Evolutionary conservation across 2,797 vertebrate species (phyloP).

Genomic region (Crypturellus tataupa): DNA sequence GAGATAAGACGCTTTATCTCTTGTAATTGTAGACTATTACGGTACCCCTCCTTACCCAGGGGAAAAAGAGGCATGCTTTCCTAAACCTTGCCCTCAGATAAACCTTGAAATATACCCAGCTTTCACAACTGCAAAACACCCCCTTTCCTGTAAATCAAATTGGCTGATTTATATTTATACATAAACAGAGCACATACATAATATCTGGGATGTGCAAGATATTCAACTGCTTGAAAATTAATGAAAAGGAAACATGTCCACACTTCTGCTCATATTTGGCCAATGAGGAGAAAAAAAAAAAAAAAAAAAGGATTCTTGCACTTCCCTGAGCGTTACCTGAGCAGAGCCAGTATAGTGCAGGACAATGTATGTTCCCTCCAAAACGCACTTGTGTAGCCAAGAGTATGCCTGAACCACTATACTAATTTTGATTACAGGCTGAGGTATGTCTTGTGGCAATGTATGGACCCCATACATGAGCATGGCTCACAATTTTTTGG

Average conservation of each 20-base stretch:
- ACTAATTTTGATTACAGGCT: background rate
- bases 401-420: background rate
- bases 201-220: background rate
- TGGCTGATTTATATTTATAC: background rate
- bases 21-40: background rate
- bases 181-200: background rate
- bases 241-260: background rate
- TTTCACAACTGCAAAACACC: background rate
- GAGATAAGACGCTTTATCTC: background rate
- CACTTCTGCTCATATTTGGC: background rate
- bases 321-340: background rate
- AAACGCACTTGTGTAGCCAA: background rate
- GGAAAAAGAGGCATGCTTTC: background rate
- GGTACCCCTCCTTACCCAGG: background rate
- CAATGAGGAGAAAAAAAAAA: background rate
- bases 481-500: background rate
- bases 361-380: background rate
- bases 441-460: background rate
- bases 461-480: rapidly evolving
- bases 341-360: background rate
- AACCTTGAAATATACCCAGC: background rate
- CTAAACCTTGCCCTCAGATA: background rate
- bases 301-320: background rate
- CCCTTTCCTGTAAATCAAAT: background rate
- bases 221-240: background rate